phyloP scores from a whole-genome alignment of 2,113 vertebrate species.

The Vireo altiloquus region DNA sequence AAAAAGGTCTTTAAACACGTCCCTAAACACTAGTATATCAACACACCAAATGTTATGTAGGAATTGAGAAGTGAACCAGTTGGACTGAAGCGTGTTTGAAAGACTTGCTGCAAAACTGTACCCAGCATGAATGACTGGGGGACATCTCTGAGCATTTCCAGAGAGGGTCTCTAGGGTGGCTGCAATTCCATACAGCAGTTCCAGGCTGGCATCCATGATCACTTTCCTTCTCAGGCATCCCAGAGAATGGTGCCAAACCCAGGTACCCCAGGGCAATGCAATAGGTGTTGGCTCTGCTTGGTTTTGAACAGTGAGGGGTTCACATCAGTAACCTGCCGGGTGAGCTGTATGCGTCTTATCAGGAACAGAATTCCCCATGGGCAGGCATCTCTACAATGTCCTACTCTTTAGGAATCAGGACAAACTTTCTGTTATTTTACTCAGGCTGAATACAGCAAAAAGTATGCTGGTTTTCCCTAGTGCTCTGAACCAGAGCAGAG shows the following conservation, averaged over 20 bases:
- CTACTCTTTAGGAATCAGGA: background rate
- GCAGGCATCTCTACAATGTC: background rate
- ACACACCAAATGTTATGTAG: background rate
- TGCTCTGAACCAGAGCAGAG: background rate
- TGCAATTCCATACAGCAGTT: background rate
- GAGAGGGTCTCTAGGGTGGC: background rate
- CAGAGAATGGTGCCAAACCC: background rate
- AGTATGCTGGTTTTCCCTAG: background rate
- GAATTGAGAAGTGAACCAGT: background rate
- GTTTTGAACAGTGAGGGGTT: background rate
- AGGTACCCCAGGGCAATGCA: background rate
- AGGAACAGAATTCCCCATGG: background rate
- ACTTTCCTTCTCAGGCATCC: background rate
- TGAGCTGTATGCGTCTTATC: background rate
- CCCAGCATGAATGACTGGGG: rapidly evolving
- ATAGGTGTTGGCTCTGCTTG: background rate
- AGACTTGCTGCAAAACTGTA: background rate
- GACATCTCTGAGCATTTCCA: background rate
- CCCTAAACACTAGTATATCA: background rate
- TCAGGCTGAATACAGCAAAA: background rate
- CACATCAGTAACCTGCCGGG: background rate
- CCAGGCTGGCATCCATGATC: background rate
- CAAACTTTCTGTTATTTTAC: background rate
- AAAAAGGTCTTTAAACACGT: background rate
- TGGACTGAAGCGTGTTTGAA: background rate